These are phyloP conservation scores for Hirudo medicinalis DNA, from an alignment of 1,140 invertebrate genomes.

Conservation along the genomic window DNA sequence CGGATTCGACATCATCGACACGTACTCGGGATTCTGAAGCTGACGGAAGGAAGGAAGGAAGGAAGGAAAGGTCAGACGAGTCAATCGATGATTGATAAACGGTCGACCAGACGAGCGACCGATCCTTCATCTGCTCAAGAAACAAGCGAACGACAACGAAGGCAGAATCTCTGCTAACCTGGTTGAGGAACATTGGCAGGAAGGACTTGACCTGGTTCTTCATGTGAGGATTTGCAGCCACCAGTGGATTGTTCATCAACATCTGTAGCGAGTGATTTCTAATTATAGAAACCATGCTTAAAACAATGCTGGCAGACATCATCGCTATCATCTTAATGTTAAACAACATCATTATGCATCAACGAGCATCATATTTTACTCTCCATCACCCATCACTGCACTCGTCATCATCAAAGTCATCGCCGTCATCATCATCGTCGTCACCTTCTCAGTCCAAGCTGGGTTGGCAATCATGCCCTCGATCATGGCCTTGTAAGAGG, in stretches of 20 bases:
- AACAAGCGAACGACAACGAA: background rate
- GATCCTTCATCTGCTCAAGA: background rate
- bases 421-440: background rate
- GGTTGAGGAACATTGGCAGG: background rate
- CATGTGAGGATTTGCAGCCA: constrained; percentile 1
- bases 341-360: background rate
- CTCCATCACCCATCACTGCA: background rate
- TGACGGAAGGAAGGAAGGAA: background rate
- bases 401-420: background rate
- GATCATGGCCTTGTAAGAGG: constrained; percentile 3
- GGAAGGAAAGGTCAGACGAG: background rate
- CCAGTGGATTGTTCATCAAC: background rate
- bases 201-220: background rate
- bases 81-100: background rate
- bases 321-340: background rate
- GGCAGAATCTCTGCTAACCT: background rate
- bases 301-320: background rate
- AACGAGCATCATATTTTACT: too few relatives aligned
- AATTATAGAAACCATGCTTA: background rate
- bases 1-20: constrained; percentile 2
- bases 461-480: constrained; percentile 9
- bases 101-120: background rate
- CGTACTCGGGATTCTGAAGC: constrained; percentile 2
- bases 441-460: background rate
- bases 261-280: background rate